A percentile compares a stretch with the other conserved stretches of the same genome.
phyloP scores from a whole-genome alignment of 2,888 invertebrate species.

The Leucoma salicis region DNA sequence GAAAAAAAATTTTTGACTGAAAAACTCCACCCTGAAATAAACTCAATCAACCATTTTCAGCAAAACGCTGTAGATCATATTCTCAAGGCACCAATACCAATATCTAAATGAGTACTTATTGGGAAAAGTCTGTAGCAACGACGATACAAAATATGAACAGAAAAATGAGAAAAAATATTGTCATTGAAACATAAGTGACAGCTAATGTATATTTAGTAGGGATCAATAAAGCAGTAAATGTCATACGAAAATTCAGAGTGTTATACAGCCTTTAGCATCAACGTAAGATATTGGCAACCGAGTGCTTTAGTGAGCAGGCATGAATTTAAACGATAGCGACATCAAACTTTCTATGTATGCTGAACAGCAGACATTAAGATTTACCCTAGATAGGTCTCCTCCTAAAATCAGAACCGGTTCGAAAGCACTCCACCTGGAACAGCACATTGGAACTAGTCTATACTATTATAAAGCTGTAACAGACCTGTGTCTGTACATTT shows the following conservation, averaged over 20 bases:
- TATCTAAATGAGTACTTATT: constrained; percentile 51
- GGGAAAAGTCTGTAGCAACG: constrained; percentile 23
- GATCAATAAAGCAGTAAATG: constrained; percentile 54
- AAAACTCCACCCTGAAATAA: too few species aligned
- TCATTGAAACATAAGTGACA: constrained; percentile 26
- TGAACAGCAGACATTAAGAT: too few species aligned
- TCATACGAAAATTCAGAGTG: constrained; percentile 41
- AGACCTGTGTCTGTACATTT: too few species aligned
- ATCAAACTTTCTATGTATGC: constrained; percentile 16
- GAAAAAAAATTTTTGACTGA: too few species aligned
- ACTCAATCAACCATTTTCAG: constrained; percentile 6
- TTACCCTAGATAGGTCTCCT: too few species aligned
- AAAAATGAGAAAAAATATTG: constrained; percentile 27
- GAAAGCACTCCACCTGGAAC: too few species aligned
- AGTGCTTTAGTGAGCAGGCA: constrained; percentile 25
- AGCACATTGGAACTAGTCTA: too few species aligned
- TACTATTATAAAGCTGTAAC: too few species aligned
- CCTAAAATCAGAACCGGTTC: too few species aligned
- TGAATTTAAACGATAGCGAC: constrained; percentile 35
- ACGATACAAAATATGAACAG: constrained; percentile 23
- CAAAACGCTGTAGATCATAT: constrained; percentile 26
- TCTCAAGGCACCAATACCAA: constrained; percentile 37
- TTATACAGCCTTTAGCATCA: constrained; percentile 61
- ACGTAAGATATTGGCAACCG: constrained; percentile 58
- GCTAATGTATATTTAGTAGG: constrained; percentile 49